Base-by-base conservation (phyloP, 2,888 invertebrate genomes). In the Piscicola geometra region DNA sequence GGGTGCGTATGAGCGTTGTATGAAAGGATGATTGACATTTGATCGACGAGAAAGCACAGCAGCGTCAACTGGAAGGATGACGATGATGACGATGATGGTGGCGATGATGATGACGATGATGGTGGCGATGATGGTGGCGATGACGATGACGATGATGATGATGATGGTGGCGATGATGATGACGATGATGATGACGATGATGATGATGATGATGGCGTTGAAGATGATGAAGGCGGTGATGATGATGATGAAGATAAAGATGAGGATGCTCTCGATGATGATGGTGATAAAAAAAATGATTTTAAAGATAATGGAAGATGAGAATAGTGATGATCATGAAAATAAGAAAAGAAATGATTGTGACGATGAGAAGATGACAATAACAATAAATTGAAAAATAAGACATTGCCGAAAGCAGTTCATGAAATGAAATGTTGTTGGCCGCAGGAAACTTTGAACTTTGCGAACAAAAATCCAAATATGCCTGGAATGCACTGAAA, bases 41-140 rank as follows among this genome's bases (percentile, higher is more conserved):
- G 60, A 56, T 56, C n/a, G 60, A 56, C 21, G 60, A 25, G 60
- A 56, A 25, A 25, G 21, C 25, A 25, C 60, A 56, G 60, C 60
- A 56, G 60, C 60, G 25, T 56, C 60, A 56, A 56, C 60, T 56
- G 60, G 60, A 18, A 56, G 15, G 70, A 70, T 70, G 70, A 25
- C 36, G 41, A 41, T 21, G 41, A 70, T 32, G 41, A 70, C n/a
- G 36, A 70, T 70, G 70, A 41, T 41, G 70, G 21, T 1, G 70
- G 3, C n/a, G 70, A 70, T 70, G 70, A 41, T 41, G 47, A 41
- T 41, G 70, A 41, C 12, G 70, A 70, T 41, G 70, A 70, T 41
- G 70, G 36, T 41, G 70, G 1, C 36, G 47, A 36, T 36, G 35
- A 33, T 69, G 35, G 33, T 21, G 70, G 35, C 35, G 36, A 69